Evolutionary conservation across 2,888 invertebrate genomes (phyloP).

Genomic region (Xestia xanthographa): DNA sequence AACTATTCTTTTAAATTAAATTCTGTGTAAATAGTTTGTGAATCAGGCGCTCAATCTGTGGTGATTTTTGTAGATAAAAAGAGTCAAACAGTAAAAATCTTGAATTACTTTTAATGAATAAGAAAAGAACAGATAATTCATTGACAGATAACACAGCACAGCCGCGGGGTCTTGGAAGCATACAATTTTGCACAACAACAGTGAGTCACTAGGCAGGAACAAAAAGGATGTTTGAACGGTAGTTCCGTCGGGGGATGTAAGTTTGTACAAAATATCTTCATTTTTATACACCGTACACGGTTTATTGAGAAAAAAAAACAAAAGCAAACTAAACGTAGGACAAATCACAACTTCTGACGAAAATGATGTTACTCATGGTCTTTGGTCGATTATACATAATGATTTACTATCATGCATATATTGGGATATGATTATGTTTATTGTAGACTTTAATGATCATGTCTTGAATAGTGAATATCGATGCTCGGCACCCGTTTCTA

Average conservation of each 20-base stretch:
- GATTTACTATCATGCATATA: background rate
- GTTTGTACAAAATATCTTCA: background rate
- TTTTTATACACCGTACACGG: background rate
- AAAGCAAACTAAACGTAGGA: background rate
- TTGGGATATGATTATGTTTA: constrained; percentile 40
- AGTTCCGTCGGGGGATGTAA: background rate
- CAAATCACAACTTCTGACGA: background rate
- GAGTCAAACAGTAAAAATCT: background rate
- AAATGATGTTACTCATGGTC: background rate
- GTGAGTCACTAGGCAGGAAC: background rate
- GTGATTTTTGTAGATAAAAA: background rate
- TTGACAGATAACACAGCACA: background rate
- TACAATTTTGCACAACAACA: background rate
- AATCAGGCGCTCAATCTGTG: background rate
- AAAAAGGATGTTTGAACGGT: background rate
- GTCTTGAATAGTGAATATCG: constrained; percentile 17
- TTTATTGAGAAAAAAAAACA: background rate
- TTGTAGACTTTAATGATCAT: constrained; percentile 16
- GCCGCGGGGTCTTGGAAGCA: background rate
- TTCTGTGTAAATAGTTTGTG: background rate
- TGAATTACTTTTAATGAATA: background rate
- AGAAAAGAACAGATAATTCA: background rate
- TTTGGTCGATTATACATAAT: background rate
- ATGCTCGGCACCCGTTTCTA: constrained; percentile 20
- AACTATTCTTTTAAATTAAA: background rate